Base-by-base conservation (phyloP, 2,113 vertebrate species). In the Eubucco bourcierii region DNA sequence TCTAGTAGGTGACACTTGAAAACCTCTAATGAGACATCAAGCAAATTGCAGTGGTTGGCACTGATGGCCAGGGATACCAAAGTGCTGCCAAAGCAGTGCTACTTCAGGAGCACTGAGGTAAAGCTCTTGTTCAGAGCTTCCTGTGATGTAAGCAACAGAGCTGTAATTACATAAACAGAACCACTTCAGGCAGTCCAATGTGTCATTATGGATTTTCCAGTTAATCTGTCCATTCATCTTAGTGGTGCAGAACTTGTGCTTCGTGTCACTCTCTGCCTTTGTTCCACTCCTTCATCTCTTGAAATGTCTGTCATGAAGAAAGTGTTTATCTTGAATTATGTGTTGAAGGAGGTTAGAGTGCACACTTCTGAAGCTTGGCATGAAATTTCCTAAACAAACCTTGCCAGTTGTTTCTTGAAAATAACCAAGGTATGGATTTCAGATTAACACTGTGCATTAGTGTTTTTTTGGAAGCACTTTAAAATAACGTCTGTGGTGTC, bases 341-440 rank as follows among this genome's bases (percentile, higher is more conserved):
- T 97, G 95, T 95, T 86, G 90, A 93, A 88, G 95, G 93, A 96
- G 98, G 96, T 97, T 97, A 98, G 97, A 96, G 95, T 95, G 97
- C 97, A 97, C 95, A 95, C 97, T 98, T 98, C 97, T 98, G 97
- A 97, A 97, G 97, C 95, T 94, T 97, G 96, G 97, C 98, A 97
- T 98, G 98, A 99, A 99, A 99, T 98, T 97, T 97, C 97, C 98
- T 98, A 98, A 98, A 97, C 97, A 99, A 99, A 99, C 98, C 96
- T 97, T 98, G 97, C 95, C 16, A 58, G 78, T 94, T 95, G 65
- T 88, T 96, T 89, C 0, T 1, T 78, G 87, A 94, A 94, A 85
- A 90, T 90, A 93, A 79, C 84, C 31, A 19, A 93, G 92, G 96
- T 95, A 91, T 97, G 94, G 92, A 90, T 97, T 98, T 97, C 96